Base-by-base conservation (phyloP, 2,797 vertebrate species). In the Apogon talboti region DNA sequence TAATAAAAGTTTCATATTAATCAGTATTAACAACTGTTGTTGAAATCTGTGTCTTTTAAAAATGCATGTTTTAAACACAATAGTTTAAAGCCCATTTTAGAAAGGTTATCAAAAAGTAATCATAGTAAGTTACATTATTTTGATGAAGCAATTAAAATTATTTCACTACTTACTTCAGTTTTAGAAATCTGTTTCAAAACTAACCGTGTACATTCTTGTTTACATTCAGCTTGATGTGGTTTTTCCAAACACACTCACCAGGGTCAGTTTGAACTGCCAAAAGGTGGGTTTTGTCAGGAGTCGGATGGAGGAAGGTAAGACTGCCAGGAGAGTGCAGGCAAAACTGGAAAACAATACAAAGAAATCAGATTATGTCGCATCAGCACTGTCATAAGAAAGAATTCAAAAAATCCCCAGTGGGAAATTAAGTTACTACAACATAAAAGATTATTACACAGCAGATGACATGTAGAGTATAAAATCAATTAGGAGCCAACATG, bases 251-350 rank as follows among this genome's bases (percentile, higher is more conserved):
- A 66, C 40, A 93, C 96, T 96, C 90, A 99, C 98, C 96, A 99
- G 83, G 46, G 96, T 90, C 30, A 97, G 93, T 84, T 93, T 97
- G 78, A 99, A 97, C 53, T 94, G 94, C 92, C 91, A 92, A 61
- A 96, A 86, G 16, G 95, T 95, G 11, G 98, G 97, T 76, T 92
- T 95, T 2, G 83, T 89, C 8, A 94, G 87, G 37, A 99, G 81
- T 79, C 95, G 96, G 74, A 98, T 41, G 55, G 95, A 98, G 15
- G 95, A 92, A 3, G 97, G 98, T 33, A 98, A 88, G 47, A 93
- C 74, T 18, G 94, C 95, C 80, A 98, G 82, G 64, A 98, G 80
- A 1, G 98, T 99, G 54, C 92, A 89, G 55, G 86, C 94, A 61
- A 96, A 93, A 86, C 98, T 99, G 68, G 76, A 84, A 89, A 38